These are phyloP conservation scores for Platysteira castanea DNA, from an alignment of 2,113 vertebrate genomes.

Conservation along the genomic window DNA sequence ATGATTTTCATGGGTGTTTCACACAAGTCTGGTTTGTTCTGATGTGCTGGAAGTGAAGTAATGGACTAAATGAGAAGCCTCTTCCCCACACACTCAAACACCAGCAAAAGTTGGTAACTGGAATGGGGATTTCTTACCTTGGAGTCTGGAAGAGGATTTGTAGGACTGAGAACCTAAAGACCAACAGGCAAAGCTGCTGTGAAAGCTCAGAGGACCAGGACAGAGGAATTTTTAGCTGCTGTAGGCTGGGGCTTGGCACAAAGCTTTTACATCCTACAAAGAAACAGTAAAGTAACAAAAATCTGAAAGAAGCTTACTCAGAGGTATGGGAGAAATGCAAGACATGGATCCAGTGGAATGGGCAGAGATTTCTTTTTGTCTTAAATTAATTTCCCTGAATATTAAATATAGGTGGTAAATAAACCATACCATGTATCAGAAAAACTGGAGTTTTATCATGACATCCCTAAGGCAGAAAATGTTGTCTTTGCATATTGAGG, in stretches of 20 bases:
- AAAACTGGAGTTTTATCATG: neutral
- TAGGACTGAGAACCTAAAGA: neutral
- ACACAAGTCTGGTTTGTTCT: neutral
- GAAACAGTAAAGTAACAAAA: neutral
- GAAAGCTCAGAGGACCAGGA: neutral
- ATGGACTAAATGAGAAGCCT: neutral
- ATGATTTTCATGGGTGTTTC: neutral
- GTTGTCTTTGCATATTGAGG: neutral
- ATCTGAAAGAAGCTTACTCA: neutral
- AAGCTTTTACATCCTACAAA: neutral
- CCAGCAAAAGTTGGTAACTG: neutral
- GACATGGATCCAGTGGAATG: neutral
- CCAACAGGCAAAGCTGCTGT: neutral
- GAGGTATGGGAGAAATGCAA: neutral
- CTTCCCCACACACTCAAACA: neutral
- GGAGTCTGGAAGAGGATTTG: neutral
- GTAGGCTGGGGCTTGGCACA: neutral
- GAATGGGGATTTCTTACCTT: neutral
- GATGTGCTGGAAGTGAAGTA: neutral
- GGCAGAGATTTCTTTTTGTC: neutral
- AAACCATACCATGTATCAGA: neutral
- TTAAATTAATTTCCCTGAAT: neutral
- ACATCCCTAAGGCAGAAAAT: neutral
- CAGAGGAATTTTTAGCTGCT: neutral
- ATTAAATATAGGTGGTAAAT: neutral